These are phyloP conservation scores for Peribatodes rhomboidaria DNA, from an alignment of 2,888 invertebrate genomes.

Conservation along the genomic window DNA sequence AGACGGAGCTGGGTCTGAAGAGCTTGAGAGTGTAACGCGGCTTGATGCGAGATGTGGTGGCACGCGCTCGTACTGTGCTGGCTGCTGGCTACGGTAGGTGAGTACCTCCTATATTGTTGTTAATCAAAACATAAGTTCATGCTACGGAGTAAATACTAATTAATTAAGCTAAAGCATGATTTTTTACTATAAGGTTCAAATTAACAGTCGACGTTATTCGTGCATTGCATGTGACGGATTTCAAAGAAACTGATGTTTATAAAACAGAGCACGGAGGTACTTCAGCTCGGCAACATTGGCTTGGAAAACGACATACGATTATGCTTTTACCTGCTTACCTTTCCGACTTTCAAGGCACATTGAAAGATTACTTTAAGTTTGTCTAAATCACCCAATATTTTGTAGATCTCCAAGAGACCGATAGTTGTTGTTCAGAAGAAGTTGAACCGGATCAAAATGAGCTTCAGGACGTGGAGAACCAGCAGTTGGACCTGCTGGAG, in stretches of 20 bases:
- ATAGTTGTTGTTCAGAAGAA: constrained; percentile 61
- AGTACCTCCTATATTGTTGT: constrained; percentile 27
- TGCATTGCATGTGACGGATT: too few relatives aligned
- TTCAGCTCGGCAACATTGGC: background rate
- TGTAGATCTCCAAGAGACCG: constrained; percentile 73
- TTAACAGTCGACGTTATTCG: too few relatives aligned
- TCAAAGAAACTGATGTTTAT: too few relatives aligned
- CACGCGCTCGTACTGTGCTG: constrained; percentile 38
- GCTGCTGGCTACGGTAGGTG: constrained; percentile 41
- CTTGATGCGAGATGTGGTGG: constrained; percentile 40
- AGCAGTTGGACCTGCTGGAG: constrained; percentile 68
- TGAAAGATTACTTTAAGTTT: too few relatives aligned
- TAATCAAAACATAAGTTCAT: too few relatives aligned
- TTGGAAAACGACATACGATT: background rate
- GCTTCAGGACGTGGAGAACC: constrained; percentile 55
- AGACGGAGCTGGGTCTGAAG: background rate
- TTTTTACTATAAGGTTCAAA: too few relatives aligned
- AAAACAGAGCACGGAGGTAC: background rate
- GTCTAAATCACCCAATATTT: background rate
- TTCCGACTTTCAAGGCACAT: too few relatives aligned
- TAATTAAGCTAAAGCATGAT: too few relatives aligned
- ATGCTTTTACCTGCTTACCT: too few relatives aligned
- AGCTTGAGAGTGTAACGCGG: background rate
- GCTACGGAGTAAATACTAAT: too few relatives aligned
- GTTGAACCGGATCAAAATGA: constrained; percentile 38